phyloP scores from a whole-genome alignment of 2,113 vertebrate species.

The Motacilla tschutschensis region DNA sequence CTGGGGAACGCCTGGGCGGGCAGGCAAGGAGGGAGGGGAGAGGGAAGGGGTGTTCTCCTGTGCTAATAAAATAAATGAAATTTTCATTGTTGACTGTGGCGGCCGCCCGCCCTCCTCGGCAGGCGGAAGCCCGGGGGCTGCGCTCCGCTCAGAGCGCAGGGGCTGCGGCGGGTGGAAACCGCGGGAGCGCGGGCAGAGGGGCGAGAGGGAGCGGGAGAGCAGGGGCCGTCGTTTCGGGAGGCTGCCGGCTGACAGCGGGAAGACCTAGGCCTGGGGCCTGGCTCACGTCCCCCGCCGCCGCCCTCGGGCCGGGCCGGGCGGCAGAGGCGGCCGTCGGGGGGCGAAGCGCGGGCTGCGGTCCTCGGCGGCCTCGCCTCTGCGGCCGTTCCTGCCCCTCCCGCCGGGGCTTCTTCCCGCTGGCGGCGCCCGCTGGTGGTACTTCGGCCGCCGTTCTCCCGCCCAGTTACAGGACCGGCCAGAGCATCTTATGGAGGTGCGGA shows the following conservation, averaged over 20 bases:
- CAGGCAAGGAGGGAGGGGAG: not conserved
- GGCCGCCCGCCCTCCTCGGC: not conserved
- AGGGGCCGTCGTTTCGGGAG: not conserved
- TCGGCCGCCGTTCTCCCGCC: not conserved
- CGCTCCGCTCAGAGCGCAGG: not conserved
- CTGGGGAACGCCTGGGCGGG: not conserved
- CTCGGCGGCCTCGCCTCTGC: not conserved
- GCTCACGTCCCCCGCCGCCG: not conserved
- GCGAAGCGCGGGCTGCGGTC: not conserved
- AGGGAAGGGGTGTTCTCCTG: not conserved
- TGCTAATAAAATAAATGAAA: not conserved
- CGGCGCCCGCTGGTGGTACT: not conserved
- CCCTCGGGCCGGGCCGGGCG: not conserved
- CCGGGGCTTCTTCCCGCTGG: not conserved
- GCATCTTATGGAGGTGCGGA: not conserved
- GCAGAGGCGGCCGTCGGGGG: not conserved
- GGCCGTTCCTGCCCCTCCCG: not conserved
- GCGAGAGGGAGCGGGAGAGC: not conserved
- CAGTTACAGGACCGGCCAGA: not conserved
- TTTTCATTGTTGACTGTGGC: not conserved
- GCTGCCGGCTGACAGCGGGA: not conserved
- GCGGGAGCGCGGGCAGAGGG: not conserved
- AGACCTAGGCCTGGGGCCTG: not conserved
- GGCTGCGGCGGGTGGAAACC: not conserved
- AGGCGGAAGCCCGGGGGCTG: not conserved